These are phyloP conservation scores for Xanthia icteritia DNA, from an alignment of 2,888 invertebrate species.

Conservation along the genomic window DNA sequence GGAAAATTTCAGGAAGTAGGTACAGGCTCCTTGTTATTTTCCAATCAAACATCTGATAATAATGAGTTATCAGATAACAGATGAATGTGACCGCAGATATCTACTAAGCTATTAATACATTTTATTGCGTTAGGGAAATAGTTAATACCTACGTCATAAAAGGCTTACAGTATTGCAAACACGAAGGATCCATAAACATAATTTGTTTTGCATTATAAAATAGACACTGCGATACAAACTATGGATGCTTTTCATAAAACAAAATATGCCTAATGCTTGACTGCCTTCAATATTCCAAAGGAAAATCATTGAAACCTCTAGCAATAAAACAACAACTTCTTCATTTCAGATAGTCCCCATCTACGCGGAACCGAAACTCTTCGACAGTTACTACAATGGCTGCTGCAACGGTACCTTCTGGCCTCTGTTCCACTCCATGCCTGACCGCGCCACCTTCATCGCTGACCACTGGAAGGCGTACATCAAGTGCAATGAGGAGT, in stretches of 20 bases:
- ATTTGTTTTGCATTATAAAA: background rate
- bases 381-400: conserved; percentile 97
- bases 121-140: conserved; percentile 30
- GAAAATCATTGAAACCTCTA: background rate
- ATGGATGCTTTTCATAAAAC: background rate
- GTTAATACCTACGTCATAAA: conserved; percentile 23
- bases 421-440: conserved; percentile 98
- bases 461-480: conserved; percentile 96
- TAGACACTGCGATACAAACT: background rate
- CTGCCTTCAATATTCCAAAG: background rate
- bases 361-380: conserved; percentile 93
- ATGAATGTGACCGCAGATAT: conserved; percentile 46
- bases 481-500: conserved; percentile 94
- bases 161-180: conserved; percentile 21
- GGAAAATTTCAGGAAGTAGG: conserved; percentile 52
- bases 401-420: conserved; percentile 98
- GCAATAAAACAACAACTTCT: background rate
- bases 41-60: conserved; percentile 68
- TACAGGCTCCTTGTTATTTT: conserved; percentile 55
- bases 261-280: background rate
- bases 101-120: conserved; percentile 18
- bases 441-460: conserved; percentile 95
- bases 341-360: conserved; percentile 94
- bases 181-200: background rate
- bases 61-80: conserved; percentile 61